Evolutionary conservation across 2,797 vertebrate species (phyloP), one percentile per base, ranked within the genome.

Genomic region (Atherinosoma microstoma): DNA sequence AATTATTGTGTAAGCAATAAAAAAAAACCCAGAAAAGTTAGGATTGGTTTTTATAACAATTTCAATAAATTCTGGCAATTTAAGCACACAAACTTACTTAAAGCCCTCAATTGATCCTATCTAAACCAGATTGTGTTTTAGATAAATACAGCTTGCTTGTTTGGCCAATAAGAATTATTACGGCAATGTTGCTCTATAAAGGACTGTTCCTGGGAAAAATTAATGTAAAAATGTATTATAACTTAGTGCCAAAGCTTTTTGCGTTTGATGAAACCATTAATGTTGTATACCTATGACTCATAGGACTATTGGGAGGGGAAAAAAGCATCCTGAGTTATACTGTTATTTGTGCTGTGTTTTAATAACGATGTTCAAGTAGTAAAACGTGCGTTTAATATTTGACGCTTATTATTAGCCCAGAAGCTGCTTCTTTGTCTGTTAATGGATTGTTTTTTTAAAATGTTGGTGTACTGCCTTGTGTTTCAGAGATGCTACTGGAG

Each of bases 401-500:
- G 18, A 6, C 18, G 1, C 6, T 20, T 45, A 45, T 20, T 45
- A 20, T 47, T 47, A 8, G 2, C 8, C n/a, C 9, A 64, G n/a
- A 49, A 27, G 20, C 34, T 2, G 9, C n/a, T n/a, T 2, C 7
- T 6, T 2, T 64, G 9, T 10, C 11, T 29, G 34, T 51, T 12
- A 29, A 6, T 47, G 0, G 10, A 30, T 11, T 1, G 0, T 2
- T 65, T 15, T 38, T 71, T 27, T 9, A 49, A 4, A 6, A 4
- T 35, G 34, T 51, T 24, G 18, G 9, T 47, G 3, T 59, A 36
- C 40, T n/a, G 18, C 2, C 64, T 60, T 59, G 3, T 84, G 16
- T 82, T 82, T 38, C 87, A 99, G 98, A 95, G 95, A 87, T 99
- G 98, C 89, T 95, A 96, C 34, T 99, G 98, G 98, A 98, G 97